Conservation (phyloP, 2,113 vertebrate species). For the Psilopogon haemacephalus region DNA sequence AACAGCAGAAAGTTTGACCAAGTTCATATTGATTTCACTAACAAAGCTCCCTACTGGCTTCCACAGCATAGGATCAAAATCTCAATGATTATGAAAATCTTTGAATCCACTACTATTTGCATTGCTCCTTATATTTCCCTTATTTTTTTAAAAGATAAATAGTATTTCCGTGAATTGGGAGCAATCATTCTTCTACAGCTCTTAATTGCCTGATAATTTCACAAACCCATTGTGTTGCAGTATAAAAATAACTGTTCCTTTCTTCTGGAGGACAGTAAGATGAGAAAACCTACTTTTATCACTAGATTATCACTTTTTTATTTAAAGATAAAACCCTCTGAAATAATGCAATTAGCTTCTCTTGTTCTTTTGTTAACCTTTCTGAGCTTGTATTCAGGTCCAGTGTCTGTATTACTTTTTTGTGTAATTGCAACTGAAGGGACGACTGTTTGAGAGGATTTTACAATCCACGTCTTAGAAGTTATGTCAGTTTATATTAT, state of each 20-base stretch:
- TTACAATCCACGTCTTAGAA: not conserved
- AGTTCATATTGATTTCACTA: not conserved
- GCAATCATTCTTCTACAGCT: not conserved
- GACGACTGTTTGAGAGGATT: not conserved
- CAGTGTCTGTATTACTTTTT: conserved; percentile 5
- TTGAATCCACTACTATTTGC: not conserved
- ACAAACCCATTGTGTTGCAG: not conserved
- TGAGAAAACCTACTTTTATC: not conserved
- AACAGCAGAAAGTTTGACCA: not conserved
- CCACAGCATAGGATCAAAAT: not conserved
- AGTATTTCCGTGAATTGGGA: not conserved
- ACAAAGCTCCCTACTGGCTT: not conserved
- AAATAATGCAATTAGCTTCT: not conserved
- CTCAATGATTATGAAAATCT: not conserved
- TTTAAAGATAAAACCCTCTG: not conserved
- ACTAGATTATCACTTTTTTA: not conserved
- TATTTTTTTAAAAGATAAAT: not conserved
- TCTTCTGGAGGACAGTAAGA: not conserved
- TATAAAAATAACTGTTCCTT: not conserved
- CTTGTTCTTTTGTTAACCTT: not conserved
- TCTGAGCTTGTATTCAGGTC: conserved; percentile 1
- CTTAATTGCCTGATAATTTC: not conserved
- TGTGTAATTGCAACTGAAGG: not conserved
- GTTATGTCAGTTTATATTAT: not conserved
- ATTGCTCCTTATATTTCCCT: not conserved